These are phyloP conservation scores for Mellilla xanthometata DNA, from an alignment of 2,888 invertebrate genomes.

Conservation along the genomic window DNA sequence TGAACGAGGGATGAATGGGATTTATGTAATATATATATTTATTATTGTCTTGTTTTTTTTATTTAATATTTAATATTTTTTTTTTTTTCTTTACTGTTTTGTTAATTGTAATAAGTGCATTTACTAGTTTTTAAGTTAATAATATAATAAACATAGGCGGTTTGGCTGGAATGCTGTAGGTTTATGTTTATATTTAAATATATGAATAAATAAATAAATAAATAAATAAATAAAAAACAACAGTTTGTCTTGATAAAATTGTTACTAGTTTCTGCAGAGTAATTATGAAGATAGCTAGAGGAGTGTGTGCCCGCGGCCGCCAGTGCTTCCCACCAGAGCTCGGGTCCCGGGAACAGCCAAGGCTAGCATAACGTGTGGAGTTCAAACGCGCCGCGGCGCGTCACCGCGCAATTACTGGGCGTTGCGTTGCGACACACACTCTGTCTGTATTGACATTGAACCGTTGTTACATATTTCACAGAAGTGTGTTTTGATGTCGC, in stretches of 20 bases:
- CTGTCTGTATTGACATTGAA: slow-evolving; percentile 73
- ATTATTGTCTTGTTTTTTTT: too few relatives aligned
- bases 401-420: slow-evolving; percentile 70
- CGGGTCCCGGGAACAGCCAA: slow-evolving; percentile 58
- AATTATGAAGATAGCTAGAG: background rate
- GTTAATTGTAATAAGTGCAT: too few relatives aligned
- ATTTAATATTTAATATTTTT: too few relatives aligned
- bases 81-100: too few relatives aligned
- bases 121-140: too few relatives aligned
- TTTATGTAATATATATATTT: too few relatives aligned
- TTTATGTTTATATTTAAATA: too few relatives aligned
- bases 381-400: slow-evolving; percentile 70
- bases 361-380: slow-evolving; percentile 66
- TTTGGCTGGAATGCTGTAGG: too few relatives aligned
- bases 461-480: slow-evolving; percentile 74
- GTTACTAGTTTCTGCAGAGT: background rate
- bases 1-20: too few relatives aligned
- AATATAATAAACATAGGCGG: too few relatives aligned
- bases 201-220: too few relatives aligned
- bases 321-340: slow-evolving; percentile 23
- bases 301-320: slow-evolving; percentile 7
- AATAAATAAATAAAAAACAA: too few relatives aligned
- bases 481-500: slow-evolving; percentile 67
- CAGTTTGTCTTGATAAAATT: background rate
- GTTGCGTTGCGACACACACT: slow-evolving; percentile 48